Evolutionary conservation across 2,113 vertebrate species (phyloP).

Genomic region (Rhegmatorhina hoffmannsi): DNA sequence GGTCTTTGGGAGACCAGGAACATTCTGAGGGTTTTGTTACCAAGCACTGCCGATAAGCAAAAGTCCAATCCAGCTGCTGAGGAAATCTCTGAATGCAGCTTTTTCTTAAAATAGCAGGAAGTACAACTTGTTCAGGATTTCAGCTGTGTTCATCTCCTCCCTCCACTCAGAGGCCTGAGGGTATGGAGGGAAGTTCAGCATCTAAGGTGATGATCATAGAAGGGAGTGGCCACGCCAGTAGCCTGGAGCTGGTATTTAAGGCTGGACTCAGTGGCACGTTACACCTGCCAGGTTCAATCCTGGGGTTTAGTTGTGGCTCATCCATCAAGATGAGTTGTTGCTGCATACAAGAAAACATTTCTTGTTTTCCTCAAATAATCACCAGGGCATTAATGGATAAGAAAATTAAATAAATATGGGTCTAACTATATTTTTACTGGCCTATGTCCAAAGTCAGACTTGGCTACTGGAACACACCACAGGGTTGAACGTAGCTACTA

Average conservation of each 20-base stretch:
- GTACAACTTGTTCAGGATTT: background rate
- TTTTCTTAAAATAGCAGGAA: background rate
- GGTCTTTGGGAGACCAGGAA: conserved; percentile 9
- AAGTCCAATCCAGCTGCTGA: conserved; percentile 2
- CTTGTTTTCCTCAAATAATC: background rate
- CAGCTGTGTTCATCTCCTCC: background rate
- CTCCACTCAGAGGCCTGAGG: background rate
- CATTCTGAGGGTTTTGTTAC: conserved; percentile 15
- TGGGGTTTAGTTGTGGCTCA: background rate
- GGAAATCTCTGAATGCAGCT: background rate
- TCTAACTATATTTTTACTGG: background rate
- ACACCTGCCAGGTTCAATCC: background rate
- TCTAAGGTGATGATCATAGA: fast-evolving
- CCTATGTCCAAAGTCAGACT: background rate
- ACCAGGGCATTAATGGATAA: background rate
- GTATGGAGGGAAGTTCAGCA: background rate
- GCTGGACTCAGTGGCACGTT: background rate
- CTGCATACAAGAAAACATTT: background rate
- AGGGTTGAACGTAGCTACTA: background rate
- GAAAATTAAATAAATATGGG: background rate
- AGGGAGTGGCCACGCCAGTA: background rate
- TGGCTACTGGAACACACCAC: background rate
- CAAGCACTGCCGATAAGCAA: background rate
- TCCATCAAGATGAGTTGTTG: background rate
- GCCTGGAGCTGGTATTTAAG: background rate